Conservation (phyloP, 2,797 vertebrate genomes). For the Rousettus madagascariensis region DNA sequence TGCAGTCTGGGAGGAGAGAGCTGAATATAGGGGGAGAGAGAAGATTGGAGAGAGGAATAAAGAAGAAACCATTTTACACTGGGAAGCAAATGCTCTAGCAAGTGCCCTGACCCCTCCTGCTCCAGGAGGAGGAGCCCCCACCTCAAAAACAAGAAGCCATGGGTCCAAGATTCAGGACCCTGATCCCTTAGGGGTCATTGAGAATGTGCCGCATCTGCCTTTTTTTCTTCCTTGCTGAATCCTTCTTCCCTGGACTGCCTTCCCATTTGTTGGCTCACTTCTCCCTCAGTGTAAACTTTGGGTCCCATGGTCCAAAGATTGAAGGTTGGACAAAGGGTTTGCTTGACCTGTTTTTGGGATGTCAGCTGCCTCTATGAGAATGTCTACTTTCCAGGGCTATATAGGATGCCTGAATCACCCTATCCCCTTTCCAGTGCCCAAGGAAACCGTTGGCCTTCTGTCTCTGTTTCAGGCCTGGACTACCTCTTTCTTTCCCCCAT, state of each 20-base stretch:
- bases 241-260: slow-evolving; percentile 73
- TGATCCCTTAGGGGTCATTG: slow-evolving; percentile 70
- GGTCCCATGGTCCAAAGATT: slow-evolving; percentile 49
- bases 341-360: not conserved
- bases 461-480: not conserved
- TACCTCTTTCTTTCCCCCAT: not conserved
- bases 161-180: slow-evolving; percentile 49
- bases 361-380: slow-evolving; percentile 50
- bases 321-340: slow-evolving; percentile 24
- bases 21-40: not conserved
- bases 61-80: not conserved
- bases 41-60: not conserved
- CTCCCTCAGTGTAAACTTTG: slow-evolving; percentile 55
- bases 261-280: slow-evolving; percentile 72
- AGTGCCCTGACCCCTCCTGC: slow-evolving; percentile 69
- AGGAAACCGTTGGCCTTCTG: not conserved
- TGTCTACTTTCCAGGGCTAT: not conserved
- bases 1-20: not conserved
- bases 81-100: slow-evolving; percentile 75
- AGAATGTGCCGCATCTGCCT: slow-evolving; percentile 59
- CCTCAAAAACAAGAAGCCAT: not conserved
- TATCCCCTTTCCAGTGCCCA: not conserved
- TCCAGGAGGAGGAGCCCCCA: not conserved
- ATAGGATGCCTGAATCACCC: not conserved
- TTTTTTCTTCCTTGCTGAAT: slow-evolving; percentile 75